phyloP scores from a whole-genome alignment of 64 coral and sea anemone species.

The Hydrozoanthus tunicans region DNA sequence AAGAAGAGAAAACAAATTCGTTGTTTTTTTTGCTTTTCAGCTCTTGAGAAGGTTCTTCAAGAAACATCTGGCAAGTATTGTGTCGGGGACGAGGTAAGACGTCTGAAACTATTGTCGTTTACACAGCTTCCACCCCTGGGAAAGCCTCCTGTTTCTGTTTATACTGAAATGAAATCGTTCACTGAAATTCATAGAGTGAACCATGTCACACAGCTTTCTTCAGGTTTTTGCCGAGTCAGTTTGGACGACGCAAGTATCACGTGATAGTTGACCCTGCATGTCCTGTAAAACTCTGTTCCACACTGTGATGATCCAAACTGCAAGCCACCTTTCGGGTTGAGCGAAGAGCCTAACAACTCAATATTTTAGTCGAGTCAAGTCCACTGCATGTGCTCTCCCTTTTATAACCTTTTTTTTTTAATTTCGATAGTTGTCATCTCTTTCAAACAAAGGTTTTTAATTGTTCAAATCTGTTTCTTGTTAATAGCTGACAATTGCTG shows the following conservation, averaged over 20 bases:
- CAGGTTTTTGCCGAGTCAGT: too few species aligned
- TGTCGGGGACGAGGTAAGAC: conserved; percentile 88
- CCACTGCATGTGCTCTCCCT: too few species aligned
- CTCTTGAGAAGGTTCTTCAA: conserved; percentile 77
- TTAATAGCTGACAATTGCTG: conserved; percentile 79
- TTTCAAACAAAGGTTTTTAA: not conserved
- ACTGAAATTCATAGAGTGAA: too few species aligned
- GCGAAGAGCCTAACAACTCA: too few species aligned
- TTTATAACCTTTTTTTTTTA: not conserved
- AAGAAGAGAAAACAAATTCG: not conserved
- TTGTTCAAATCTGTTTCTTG: not conserved
- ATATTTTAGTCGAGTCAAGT: too few species aligned
- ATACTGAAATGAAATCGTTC: too few species aligned
- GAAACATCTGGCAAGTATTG: conserved; percentile 92
- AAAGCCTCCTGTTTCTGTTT: not conserved
- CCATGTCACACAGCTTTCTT: too few species aligned
- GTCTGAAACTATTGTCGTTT: not conserved
- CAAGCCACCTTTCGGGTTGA: too few species aligned
- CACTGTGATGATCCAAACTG: too few species aligned
- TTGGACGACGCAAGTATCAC: too few species aligned
- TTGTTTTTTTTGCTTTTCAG: conserved; percentile 13
- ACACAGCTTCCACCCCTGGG: not conserved
- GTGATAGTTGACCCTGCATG: too few species aligned
- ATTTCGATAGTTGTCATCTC: not conserved
- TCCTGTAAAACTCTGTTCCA: too few species aligned